Evolutionary conservation across 2,888 invertebrate species (phyloP).

Genomic region (Tenthredo amoena): DNA sequence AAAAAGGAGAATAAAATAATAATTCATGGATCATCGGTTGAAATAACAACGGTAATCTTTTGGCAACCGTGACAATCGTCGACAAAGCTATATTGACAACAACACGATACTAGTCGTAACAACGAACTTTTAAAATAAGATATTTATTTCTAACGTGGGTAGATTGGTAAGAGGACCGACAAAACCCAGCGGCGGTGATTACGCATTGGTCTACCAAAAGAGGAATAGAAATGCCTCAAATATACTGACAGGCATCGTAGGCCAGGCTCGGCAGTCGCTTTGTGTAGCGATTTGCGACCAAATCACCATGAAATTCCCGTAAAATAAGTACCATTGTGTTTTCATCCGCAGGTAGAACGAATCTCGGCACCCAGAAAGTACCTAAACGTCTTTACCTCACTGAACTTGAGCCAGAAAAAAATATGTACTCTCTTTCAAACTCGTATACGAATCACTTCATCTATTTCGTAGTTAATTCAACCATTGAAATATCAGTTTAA

Average conservation of each 20-base stretch:
- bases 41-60: conserved; percentile 63
- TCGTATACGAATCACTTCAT: conserved; percentile 6
- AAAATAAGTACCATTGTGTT: conserved; percentile 70
- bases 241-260: conserved; percentile 58
- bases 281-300: conserved; percentile 74
- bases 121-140: conserved; percentile 21
- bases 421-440: conserved; percentile 8
- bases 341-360: conserved; percentile 44
- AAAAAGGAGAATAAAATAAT: conserved; percentile 21
- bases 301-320: conserved; percentile 75
- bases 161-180: background rate
- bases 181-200: conserved; percentile 64
- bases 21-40: conserved; percentile 62
- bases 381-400: conserved; percentile 36
- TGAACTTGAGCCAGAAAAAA: background rate
- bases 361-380: conserved; percentile 24
- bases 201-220: conserved; percentile 63
- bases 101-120: conserved; percentile 33
- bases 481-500: background rate
- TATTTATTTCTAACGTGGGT: conserved; percentile 5
- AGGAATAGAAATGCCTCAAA: conserved; percentile 56
- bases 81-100: conserved; percentile 61
- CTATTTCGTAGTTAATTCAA: background rate
- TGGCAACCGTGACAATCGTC: conserved; percentile 62
- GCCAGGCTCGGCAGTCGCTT: conserved; percentile 62